Conservation (phyloP, 2,113 vertebrate genomes). For the Oceanodroma tethys region DNA sequence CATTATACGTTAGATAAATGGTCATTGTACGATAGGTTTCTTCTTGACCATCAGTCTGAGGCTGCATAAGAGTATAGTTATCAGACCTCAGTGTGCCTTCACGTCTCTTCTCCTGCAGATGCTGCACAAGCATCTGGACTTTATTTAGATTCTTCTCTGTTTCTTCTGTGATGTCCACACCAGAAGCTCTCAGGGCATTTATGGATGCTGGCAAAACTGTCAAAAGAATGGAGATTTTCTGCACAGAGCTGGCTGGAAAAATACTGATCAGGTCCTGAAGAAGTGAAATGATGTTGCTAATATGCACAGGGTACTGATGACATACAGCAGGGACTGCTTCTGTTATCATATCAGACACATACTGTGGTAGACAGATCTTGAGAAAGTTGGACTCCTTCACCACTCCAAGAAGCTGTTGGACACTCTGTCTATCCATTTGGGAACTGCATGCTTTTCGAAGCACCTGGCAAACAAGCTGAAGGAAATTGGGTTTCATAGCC, state of each 20-base stretch:
- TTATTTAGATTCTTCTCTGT: conserved; percentile 75
- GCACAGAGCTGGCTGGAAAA: conserved; percentile 85
- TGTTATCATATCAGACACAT: conserved; percentile 79
- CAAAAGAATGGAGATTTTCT: conserved; percentile 78
- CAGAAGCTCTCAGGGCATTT: conserved; percentile 77
- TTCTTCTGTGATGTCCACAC: conserved; percentile 75
- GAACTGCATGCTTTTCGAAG: conserved; percentile 83
- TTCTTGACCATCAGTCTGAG: conserved; percentile 45
- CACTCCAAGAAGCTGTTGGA: conserved; percentile 79
- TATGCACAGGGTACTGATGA: conserved; percentile 78
- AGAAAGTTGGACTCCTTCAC: conserved; percentile 88
- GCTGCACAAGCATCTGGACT: conserved; percentile 73
- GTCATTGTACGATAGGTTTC: conserved; percentile 80
- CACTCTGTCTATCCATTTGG: conserved; percentile 73
- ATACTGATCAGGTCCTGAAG: conserved; percentile 80
- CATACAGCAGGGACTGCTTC: conserved; percentile 67
- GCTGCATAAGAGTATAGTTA: conserved; percentile 73
- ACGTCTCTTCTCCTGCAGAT: conserved; percentile 82
- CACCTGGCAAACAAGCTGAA: conserved; percentile 84
- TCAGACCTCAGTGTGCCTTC: conserved; percentile 83
- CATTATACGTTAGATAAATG: conserved; percentile 84
- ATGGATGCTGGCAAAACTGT: conserved; percentile 77
- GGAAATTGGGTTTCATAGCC: conserved; percentile 72
- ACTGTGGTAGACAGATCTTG: conserved; percentile 75
- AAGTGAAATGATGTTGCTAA: conserved; percentile 82